A percentile compares a stretch with the other conserved stretches of the same genome.
Conservation (phyloP, 2,888 invertebrate genomes). For the Stegana nigrithorax region DNA sequence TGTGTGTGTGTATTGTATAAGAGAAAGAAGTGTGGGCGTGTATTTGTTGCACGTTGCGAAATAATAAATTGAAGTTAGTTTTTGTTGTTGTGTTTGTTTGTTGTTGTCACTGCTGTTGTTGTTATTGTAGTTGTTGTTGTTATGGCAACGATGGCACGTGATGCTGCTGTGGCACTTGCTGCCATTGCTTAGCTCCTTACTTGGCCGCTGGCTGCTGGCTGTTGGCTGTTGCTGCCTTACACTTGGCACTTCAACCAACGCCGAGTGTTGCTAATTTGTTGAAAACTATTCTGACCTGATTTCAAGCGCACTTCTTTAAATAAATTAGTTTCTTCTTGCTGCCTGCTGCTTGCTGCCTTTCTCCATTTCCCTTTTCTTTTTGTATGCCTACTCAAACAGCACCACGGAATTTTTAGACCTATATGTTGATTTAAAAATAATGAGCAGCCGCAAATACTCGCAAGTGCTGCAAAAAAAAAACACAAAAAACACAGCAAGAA, state of each 20-base stretch:
- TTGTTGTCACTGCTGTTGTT: conserved; percentile 18
- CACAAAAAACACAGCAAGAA: too few relatives aligned
- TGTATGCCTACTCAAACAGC: too few relatives aligned
- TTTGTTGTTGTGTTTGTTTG: neutral
- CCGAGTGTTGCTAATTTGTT: conserved; percentile 11
- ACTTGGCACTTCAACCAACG: neutral
- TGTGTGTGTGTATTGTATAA: conserved; percentile 23
- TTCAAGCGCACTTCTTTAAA: conserved; percentile 7
- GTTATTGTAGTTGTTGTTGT: conserved; percentile 45
- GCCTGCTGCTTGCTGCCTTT: neutral
- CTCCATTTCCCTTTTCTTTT: too few relatives aligned
- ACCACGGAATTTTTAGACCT: too few relatives aligned
- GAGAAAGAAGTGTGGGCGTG: conserved; percentile 5
- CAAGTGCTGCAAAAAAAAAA: too few relatives aligned
- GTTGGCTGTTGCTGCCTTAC: too few relatives aligned
- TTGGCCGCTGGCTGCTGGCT: too few relatives aligned
- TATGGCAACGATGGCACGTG: too few relatives aligned
- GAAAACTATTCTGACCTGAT: conserved; percentile 11
- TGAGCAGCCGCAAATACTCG: too few relatives aligned
- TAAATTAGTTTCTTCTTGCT: neutral
- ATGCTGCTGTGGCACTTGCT: too few relatives aligned
- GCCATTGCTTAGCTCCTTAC: too few relatives aligned
- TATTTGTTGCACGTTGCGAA: conserved; percentile 21
- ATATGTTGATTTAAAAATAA: too few relatives aligned
- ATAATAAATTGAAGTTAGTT: conserved; percentile 6